phyloP scores from a whole-genome alignment of 2,888 invertebrate genomes.

The Beris morrisii region DNA sequence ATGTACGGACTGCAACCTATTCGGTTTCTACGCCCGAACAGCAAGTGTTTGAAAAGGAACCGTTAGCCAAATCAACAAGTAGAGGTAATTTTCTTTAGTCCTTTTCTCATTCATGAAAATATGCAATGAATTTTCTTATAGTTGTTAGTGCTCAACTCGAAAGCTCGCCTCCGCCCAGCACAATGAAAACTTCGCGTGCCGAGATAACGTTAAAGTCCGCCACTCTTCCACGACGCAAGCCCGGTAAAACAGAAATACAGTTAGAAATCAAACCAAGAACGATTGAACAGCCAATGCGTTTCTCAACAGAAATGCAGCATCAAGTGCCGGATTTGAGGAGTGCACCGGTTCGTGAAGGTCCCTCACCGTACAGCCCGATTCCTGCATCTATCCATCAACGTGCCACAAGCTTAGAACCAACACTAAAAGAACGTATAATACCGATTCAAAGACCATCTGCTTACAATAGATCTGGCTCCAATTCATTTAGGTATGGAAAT shows the following conservation, averaged over 20 bases:
- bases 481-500: constrained; percentile 46
- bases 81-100: constrained; percentile 17
- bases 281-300: constrained; percentile 57
- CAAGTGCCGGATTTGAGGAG: constrained; percentile 57
- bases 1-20: constrained; percentile 52
- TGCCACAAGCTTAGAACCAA: constrained; percentile 62
- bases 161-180: constrained; percentile 40
- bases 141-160: constrained; percentile 12
- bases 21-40: constrained; percentile 53
- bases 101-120: not conserved
- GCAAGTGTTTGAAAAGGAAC: constrained; percentile 43
- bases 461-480: constrained; percentile 52
- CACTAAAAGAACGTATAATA: constrained; percentile 67
- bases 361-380: constrained; percentile 51
- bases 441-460: constrained; percentile 62
- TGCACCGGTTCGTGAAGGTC: constrained; percentile 53
- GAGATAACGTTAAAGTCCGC: constrained; percentile 69
- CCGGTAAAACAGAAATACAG: constrained; percentile 66
- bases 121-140: not conserved
- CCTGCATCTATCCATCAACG: constrained; percentile 52
- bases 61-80: constrained; percentile 37
- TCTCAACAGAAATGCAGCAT: constrained; percentile 65
- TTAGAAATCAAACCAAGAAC: constrained; percentile 59
- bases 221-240: constrained; percentile 66
- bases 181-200: constrained; percentile 63